Evolutionary conservation across 1,140 invertebrate species (phyloP), one percentile per base, ranked within the genome.

Genomic region (Oppia nitens): DNA sequence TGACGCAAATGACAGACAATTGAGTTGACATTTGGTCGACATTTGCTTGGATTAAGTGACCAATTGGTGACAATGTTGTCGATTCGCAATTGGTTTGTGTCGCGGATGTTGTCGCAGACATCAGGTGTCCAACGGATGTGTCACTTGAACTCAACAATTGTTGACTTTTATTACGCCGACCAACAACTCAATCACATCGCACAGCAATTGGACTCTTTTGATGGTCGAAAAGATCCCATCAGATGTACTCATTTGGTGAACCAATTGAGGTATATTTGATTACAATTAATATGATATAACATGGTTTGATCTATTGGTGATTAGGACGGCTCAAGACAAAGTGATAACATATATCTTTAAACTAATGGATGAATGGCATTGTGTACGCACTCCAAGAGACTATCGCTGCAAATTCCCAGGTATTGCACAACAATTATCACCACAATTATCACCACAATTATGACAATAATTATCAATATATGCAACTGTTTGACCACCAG

Each of bases 81-180:
- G 14, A 53, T 62, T 26, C 60, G 60, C 14, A 58, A 54, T 29
- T 62, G 60, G 60, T 29, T 62, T 26, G 60, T 55, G 23, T 29
- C 60, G 11, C 53, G 54, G 54, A 60, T 62, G 57, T 59, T 59
- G 17, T 20, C 57, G 24, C 50, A 60, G 45, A 20, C 29, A 14
- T 53, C 14, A 9, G 14, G 21, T 20, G 25, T 17, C 12, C 14
- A 2, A 25, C 29, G 14, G 23, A 27, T 32, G n/a, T n/a, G 14
- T 26, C 21, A 14, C 23, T 6, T 53, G 9, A 55, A 29, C 20
- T 3, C 21, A 24, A 21, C 14, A 11, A 52, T 61, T 25, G 23
- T 62, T 21, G 88, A 94, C 72, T 98, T 98, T 71, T 98, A 93
- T 75, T 94, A 89, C 77, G 93, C 94, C 2, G 94, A 98, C 74